Conservation (phyloP, 1,140 invertebrate genomes). For the Drosophila obscura region DNA sequence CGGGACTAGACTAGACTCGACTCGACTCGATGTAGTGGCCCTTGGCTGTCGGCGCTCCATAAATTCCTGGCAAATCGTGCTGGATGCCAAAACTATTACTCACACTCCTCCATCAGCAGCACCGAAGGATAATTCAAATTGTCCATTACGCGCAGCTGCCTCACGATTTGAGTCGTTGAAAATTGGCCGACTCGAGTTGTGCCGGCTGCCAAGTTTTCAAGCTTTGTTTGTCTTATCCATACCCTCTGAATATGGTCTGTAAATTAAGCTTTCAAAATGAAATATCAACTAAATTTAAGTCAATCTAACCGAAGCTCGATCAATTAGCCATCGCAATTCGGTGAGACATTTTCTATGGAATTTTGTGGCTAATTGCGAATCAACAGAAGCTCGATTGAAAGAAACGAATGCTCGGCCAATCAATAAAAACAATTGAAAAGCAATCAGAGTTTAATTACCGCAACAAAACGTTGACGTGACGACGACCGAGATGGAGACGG, state of each 20-base stretch:
- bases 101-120: constrained; percentile 52
- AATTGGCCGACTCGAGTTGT: constrained; percentile 62
- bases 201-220: constrained; percentile 55
- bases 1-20: constrained; percentile 22
- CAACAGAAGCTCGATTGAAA: constrained; percentile 42
- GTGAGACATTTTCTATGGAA: neutral
- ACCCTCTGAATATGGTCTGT: neutral
- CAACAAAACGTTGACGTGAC: constrained; percentile 64
- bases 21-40: constrained; percentile 54
- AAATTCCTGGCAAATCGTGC: constrained; percentile 62
- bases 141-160: constrained; percentile 80
- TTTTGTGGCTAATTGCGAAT: constrained; percentile 50
- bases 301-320: constrained; percentile 17
- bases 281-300: constrained; percentile 32
- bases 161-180: constrained; percentile 74
- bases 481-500: constrained; percentile 24
- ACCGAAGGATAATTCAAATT: constrained; percentile 72
- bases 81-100: constrained; percentile 81
- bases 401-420: constrained; percentile 56
- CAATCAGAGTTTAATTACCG: constrained; percentile 82
- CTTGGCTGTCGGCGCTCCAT: constrained; percentile 67
- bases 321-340: neutral
- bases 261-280: neutral
- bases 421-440: constrained; percentile 79
- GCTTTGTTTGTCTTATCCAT: constrained; percentile 54